Evolutionary conservation across 2,888 invertebrate species (phyloP).

Genomic region (Pachydiplax longipennis): DNA sequence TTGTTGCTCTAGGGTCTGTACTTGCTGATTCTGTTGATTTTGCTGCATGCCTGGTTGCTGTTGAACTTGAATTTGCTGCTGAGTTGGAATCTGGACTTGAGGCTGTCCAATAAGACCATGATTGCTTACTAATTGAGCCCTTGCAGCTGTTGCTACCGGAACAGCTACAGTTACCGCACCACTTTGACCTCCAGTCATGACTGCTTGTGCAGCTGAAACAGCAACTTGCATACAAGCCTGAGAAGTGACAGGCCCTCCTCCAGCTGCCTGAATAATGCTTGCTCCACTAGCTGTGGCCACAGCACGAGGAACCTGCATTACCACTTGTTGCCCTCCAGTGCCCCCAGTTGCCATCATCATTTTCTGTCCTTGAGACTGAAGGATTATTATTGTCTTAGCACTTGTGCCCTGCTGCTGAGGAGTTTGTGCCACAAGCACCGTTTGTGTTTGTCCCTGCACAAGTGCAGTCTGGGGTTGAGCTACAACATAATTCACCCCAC

Average conservation of each 20-base stretch:
- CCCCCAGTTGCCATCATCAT: constrained; percentile 68
- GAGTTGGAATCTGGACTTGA: constrained; percentile 11
- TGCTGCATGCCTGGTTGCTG: neutral
- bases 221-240: constrained; percentile 42
- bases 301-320: constrained; percentile 64
- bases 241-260: constrained; percentile 5
- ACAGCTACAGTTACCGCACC: constrained; percentile 37
- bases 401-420: constrained; percentile 71
- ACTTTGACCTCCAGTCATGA: constrained; percentile 16
- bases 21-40: neutral
- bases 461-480: constrained; percentile 71
- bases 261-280: constrained; percentile 1
- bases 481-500: constrained; percentile 70
- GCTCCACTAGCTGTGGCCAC: constrained; percentile 43
- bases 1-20: neutral
- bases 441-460: constrained; percentile 69
- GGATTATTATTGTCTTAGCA: constrained; percentile 74
- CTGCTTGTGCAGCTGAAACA: constrained; percentile 32
- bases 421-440: constrained; percentile 72
- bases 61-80: constrained; percentile 2
- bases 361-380: constrained; percentile 67
- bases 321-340: constrained; percentile 69
- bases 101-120: constrained; percentile 23
- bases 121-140: constrained; percentile 18
- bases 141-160: constrained; percentile 20